phyloP scores from a whole-genome alignment of 2,797 vertebrate genomes.

The Myotis daubentonii region DNA sequence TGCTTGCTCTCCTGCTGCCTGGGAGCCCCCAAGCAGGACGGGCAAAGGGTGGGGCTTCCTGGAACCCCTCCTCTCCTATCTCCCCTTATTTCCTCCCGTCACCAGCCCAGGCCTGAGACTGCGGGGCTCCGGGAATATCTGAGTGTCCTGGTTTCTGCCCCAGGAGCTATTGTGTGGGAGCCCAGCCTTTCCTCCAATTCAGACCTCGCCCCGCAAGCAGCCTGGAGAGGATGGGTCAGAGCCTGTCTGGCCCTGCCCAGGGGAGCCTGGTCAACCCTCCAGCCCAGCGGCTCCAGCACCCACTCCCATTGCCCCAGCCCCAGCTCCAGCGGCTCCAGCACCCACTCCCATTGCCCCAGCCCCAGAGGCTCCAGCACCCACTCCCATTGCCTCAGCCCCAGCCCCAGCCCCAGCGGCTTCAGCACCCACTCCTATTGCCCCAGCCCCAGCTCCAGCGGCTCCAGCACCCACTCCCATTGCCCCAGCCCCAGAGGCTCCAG shows the following conservation, averaged over 20 bases:
- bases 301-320: background rate
- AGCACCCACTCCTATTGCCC: too few species aligned
- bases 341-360: background rate
- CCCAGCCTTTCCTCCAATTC: constrained; percentile 70
- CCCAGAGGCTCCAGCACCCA: background rate
- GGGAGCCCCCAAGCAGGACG: background rate
- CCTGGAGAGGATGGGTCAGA: background rate
- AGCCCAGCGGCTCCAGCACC: background rate
- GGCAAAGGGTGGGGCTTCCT: constrained; percentile 20
- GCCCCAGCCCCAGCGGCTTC: too few species aligned
- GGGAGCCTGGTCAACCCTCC: background rate
- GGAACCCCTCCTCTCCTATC: constrained; percentile 52
- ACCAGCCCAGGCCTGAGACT: constrained; percentile 12
- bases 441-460: too few species aligned
- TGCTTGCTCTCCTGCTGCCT: background rate
- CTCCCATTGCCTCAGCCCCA: background rate
- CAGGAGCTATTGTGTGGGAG: constrained; percentile 50
- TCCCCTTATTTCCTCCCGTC: constrained; percentile 44
- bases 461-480: too few species aligned
- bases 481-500: too few species aligned
- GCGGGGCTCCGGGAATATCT: constrained; percentile 35
- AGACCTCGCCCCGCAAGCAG: background rate
- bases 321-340: background rate
- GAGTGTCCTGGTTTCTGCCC: constrained; percentile 39
- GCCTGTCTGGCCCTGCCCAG: background rate